Evolutionary conservation across 2,797 vertebrate species (phyloP), one percentile per base, ranked within the genome.

Genomic region (Tympanoctomys barrerae): DNA sequence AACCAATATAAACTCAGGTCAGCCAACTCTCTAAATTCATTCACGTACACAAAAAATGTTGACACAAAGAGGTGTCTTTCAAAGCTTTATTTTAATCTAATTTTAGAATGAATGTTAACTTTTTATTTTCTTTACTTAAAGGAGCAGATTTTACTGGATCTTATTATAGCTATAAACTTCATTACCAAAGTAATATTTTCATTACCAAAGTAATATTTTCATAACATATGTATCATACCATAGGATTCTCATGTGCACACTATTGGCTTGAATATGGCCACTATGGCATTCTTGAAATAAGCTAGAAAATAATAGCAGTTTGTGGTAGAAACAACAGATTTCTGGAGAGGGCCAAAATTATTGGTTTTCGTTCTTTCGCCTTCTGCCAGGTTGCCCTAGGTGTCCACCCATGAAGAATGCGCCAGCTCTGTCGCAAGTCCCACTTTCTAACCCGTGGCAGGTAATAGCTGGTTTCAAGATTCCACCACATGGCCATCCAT

Each of bases 161-260:
- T 16, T 94, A 54, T 85, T 90, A 1, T 92, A 73, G 18, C 54
- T 90, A 7, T 83, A 52, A 96, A 90, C 3, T 64, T 14, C 36
- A 78, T 26, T 82, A 21, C 80, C 66, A 96, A 71, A 90, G 73
- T 86, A 87, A 46, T 75, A 42, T 95, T 89, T 94, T 64, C 66
- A 59, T n/a, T n/a, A n/a, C n/a, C n/a, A n/a, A n/a, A n/a, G n/a
- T n/a, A n/a, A n/a, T n/a, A n/a, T n/a, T n/a, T n/a, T n/a, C n/a
- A n/a, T n/a, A n/a, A n/a, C n/a, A n/a, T n/a, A n/a, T n/a, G n/a
- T n/a, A n/a, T n/a, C n/a, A n/a, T n/a, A n/a, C n/a, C n/a, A n/a
- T n/a, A n/a, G n/a, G n/a, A n/a, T n/a, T n/a, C n/a, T n/a, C n/a
- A n/a, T n/a, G n/a, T n/a, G n/a, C n/a, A n/a, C n/a, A n/a, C n/a